Conservation (phyloP, 2,113 vertebrate genomes). For the Corythaeola cristata region DNA sequence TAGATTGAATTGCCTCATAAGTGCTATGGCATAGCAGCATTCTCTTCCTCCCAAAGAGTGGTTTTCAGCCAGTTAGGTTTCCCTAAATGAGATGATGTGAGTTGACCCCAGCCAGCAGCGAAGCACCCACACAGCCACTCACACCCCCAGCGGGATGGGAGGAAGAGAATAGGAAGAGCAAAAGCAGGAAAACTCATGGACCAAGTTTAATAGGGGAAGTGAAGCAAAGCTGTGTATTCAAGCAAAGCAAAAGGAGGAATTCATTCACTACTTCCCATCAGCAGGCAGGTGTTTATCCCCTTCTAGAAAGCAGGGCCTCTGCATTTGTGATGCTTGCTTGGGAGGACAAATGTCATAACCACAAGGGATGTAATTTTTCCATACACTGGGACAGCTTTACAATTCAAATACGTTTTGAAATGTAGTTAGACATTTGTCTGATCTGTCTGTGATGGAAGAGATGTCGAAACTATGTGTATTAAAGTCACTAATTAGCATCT, state of each 20-base stretch:
- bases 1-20: background rate
- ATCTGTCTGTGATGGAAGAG: background rate
- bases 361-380: background rate
- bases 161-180: background rate
- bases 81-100: background rate
- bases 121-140: background rate
- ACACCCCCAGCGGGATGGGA: background rate
- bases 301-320: background rate
- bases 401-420: background rate
- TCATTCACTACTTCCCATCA: background rate
- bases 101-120: background rate
- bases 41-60: background rate
- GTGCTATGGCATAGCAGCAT: background rate
- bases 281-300: background rate
- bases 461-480: background rate
- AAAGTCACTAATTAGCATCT: background rate
- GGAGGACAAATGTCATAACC: background rate
- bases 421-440: background rate
- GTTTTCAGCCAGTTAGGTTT: background rate
- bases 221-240: background rate
- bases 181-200: background rate
- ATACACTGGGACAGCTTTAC: background rate
- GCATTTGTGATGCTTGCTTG: background rate
- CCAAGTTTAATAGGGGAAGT: background rate
- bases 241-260: background rate